Evolutionary conservation across 2,888 invertebrate genomes (phyloP).

Genomic region (Xylota segnis): DNA sequence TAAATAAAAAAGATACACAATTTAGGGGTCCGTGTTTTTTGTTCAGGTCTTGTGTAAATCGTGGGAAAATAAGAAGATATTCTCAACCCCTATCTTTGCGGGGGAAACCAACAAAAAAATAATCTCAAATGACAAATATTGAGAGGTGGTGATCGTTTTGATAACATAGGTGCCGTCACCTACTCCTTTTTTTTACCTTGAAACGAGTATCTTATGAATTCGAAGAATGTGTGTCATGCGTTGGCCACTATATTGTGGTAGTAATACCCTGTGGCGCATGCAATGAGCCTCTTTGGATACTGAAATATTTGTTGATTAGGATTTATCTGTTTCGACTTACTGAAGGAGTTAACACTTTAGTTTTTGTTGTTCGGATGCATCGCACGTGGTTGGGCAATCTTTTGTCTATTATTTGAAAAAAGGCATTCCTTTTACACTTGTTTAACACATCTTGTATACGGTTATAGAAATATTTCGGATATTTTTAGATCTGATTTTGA

Average conservation of each 20-base stretch:
- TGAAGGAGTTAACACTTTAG: conserved; percentile 71
- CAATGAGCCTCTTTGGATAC: conserved; percentile 6
- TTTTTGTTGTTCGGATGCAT: conserved; percentile 15
- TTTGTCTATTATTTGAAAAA: not conserved
- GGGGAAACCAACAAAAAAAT: not conserved
- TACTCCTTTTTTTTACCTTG: conserved; percentile 58
- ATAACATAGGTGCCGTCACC: conserved; percentile 65
- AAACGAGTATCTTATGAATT: conserved; percentile 25
- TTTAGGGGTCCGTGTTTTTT: conserved; percentile 43
- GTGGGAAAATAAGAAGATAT: conserved; percentile 65
- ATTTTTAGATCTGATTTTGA: conserved; percentile 24
- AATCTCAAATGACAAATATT: conserved; percentile 67
- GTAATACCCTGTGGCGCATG: conserved; percentile 48
- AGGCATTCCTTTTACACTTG: conserved; percentile 46
- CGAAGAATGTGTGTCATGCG: conserved; percentile 51
- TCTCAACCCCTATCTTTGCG: conserved; percentile 46
- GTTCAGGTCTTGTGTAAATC: conserved; percentile 52
- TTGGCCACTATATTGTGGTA: conserved; percentile 52
- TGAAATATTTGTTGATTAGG: conserved; percentile 66
- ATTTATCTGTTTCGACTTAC: conserved; percentile 67
- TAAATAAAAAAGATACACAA: conserved; percentile 39
- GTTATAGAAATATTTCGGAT: conserved; percentile 35
- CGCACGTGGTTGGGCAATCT: conserved; percentile 62
- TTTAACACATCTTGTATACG: conserved; percentile 32
- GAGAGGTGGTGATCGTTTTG: conserved; percentile 56